These are phyloP conservation scores for Meriones psammophilus DNA, from an alignment of 2,797 vertebrate genomes.

Conservation along the genomic window DNA sequence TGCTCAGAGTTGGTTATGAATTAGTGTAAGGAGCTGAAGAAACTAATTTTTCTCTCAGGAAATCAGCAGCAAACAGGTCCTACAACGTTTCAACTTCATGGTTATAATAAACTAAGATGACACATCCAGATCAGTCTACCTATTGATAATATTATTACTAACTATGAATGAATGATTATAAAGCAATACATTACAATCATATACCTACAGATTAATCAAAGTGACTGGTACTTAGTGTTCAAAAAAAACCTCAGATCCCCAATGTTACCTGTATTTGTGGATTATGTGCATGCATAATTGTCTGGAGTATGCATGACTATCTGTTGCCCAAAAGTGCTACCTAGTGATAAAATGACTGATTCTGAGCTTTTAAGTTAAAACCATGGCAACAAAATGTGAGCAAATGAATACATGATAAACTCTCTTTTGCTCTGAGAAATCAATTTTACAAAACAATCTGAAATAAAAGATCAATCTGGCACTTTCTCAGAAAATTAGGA, in stretches of 20 bases:
- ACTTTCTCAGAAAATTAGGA: no score
- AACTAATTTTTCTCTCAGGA: conserved; percentile 24
- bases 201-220: conserved; percentile 58
- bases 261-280: neutral
- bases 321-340: conserved; percentile 74
- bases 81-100: conserved; percentile 46
- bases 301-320: neutral
- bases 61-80: conserved; percentile 55
- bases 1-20: conserved; percentile 8
- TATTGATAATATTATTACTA: conserved; percentile 6
- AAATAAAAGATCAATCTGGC: conserved; percentile 28
- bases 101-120: conserved; percentile 4
- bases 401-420: conserved; percentile 5
- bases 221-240: conserved; percentile 9
- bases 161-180: conserved; percentile 13
- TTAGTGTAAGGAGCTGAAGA: neutral
- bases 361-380: conserved; percentile 47
- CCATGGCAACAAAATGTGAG: neutral
- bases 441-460: conserved; percentile 35
- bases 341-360: conserved; percentile 74
- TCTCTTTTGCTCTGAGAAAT: conserved; percentile 37
- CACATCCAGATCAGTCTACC: neutral
- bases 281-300: neutral
- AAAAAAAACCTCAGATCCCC: conserved; percentile 35
- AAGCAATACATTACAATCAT: conserved; percentile 53